Evolutionary conservation across 2,113 vertebrate species (phyloP), one percentile per base, ranked within the genome.

Genomic region (Cichladusa arquata): DNA sequence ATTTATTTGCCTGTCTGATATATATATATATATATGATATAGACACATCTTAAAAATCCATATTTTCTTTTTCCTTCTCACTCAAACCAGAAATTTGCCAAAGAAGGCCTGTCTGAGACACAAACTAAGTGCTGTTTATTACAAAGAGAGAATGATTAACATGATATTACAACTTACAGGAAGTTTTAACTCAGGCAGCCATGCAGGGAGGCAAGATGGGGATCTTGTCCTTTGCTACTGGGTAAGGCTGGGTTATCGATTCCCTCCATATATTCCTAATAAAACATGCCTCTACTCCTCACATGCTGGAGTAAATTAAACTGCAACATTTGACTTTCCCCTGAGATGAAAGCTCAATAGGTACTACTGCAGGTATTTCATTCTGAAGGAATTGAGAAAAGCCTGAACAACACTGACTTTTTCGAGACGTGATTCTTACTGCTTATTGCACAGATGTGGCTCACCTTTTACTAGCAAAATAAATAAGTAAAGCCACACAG

Each of bases 271-370:
- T n/a, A 61, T 70, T 83, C 61, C 69, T 91, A 86, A 90, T 88
- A 95, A 91, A 92, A 50, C 57, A n/a, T 33, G 47, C 44, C 22
- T 81, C 60, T 57, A 33, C 64, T 73, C 67, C 86, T 79, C 85
- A 78, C 48, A 90, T 45, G 40, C 64, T 60, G 66, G 62, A 92
- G 86, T 93, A 96, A 96, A 97, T 88, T 81, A 92, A 51, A 57
- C 40, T 65, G 51, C 67, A 92, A 70, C 58, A 70, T 95, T 83
- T 94, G 80, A 70, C 69, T 51, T 34, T 29, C 86, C 44, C 60
- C 31, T 42, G 64, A 95, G 86, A 82, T 51, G 73, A 92, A 86
- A 88, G 58, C 77, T 96, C 90, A 83, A 80, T 88, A 89, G 7
- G 4, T 81, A 28, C 78, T 78, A 62, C 64, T 87, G 69, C 89